Conservation (phyloP, 2,888 invertebrate genomes). For the Blastobasis adustella region DNA sequence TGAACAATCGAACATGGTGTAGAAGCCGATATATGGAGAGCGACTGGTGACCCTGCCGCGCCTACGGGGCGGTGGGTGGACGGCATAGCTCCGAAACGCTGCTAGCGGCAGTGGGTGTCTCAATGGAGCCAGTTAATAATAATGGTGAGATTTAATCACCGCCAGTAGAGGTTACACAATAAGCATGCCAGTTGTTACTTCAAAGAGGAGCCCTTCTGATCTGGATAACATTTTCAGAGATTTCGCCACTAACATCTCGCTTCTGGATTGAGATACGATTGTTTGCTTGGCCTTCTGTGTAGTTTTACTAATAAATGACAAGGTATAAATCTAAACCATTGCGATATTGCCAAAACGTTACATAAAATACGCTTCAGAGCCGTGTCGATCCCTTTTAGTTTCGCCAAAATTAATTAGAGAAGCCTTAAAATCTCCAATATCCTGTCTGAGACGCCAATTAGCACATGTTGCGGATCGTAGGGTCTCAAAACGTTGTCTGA, state of each 20-base stretch:
- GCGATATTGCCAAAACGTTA: too few relatives aligned
- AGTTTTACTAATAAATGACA: too few relatives aligned
- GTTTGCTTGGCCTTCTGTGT: too few relatives aligned
- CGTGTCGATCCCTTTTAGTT: too few relatives aligned
- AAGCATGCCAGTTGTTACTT: constrained; percentile 60
- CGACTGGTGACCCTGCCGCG: constrained; percentile 69
- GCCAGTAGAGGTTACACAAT: constrained; percentile 68
- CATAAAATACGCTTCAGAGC: too few relatives aligned
- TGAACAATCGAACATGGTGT: constrained; percentile 65
- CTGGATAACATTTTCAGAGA: constrained; percentile 16
- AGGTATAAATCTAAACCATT: too few relatives aligned
- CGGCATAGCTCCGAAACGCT: constrained; percentile 70
- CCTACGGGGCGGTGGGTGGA: constrained; percentile 74
- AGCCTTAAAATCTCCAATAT: constrained; percentile 40
- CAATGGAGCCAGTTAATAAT: constrained; percentile 74
- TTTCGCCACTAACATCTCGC: constrained; percentile 51
- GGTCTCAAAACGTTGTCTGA: constrained; percentile 52
- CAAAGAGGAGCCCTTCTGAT: constrained; percentile 40
- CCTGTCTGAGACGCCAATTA: constrained; percentile 40
- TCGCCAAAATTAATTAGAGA: constrained; percentile 14
- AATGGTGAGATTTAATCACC: constrained; percentile 75
- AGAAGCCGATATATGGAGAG: constrained; percentile 61
- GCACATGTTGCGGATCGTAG: constrained; percentile 58
- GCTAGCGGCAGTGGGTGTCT: constrained; percentile 70
- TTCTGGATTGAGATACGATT: constrained; percentile 26